These are phyloP conservation scores for Neolamprologus ventralis DNA, from an alignment of 2,113 vertebrate species.

Conservation along the genomic window DNA sequence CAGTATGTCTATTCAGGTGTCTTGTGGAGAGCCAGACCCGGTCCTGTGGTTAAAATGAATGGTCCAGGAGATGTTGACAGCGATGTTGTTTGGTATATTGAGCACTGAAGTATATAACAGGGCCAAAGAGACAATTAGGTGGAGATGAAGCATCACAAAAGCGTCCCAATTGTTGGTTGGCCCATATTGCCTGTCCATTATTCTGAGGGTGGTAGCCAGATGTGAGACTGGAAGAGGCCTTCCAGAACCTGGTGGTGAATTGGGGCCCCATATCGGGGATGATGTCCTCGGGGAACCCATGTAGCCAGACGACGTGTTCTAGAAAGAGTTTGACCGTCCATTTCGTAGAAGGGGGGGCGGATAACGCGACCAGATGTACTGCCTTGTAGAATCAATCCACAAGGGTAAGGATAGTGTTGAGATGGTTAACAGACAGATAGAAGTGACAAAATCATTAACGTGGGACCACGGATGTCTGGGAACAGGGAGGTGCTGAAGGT, in stretches of 20 bases:
- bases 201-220: background rate
- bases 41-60: background rate
- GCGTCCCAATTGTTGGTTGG: background rate
- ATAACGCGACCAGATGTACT: accelerated
- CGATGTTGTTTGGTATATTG: background rate
- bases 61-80: background rate
- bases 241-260: background rate
- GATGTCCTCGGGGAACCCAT: background rate
- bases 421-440: background rate
- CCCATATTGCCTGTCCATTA: accelerated
- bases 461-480: accelerated
- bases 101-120: background rate
- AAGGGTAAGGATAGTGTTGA: background rate
- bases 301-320: background rate
- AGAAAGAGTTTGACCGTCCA: background rate
- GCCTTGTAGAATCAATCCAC: background rate
- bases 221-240: background rate
- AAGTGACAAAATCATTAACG: background rate
- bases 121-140: background rate
- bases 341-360: background rate
- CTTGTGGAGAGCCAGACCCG: background rate
- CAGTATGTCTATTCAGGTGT: accelerated
- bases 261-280: accelerated
- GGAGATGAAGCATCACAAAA: background rate
- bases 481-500: background rate